A percentile compares a stretch with the other conserved stretches of the same genome.
phyloP scores from a whole-genome alignment of 1,140 invertebrate species.

The Trichogramma pretiosum region DNA sequence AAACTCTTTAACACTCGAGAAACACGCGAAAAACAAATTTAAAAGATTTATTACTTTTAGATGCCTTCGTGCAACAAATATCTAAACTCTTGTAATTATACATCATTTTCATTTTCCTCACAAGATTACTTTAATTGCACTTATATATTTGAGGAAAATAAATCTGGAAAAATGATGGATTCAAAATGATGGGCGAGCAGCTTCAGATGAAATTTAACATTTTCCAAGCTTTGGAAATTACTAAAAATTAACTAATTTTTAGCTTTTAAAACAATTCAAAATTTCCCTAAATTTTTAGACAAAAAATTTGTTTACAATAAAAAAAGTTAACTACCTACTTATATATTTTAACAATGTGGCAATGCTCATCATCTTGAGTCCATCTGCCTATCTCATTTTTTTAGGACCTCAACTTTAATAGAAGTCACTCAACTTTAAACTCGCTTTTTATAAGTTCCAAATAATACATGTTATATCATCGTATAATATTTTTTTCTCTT shows the following conservation, averaged over 20 bases:
- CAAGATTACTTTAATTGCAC: slow-evolving; percentile 44
- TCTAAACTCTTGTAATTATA: background rate
- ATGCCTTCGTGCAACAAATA: slow-evolving; percentile 6
- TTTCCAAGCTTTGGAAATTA: no score
- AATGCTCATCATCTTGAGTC: slow-evolving; percentile 41
- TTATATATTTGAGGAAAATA: slow-evolving; percentile 41
- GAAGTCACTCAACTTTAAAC: slow-evolving; percentile 20
- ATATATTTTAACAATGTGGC: no score
- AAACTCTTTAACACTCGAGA: slow-evolving; percentile 42
- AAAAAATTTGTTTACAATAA: no score
- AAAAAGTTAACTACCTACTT: no score
- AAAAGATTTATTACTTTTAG: slow-evolving; percentile 30
- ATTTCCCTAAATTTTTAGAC: no score
- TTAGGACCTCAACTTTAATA: slow-evolving; percentile 31
- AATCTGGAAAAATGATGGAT: slow-evolving; percentile 38
- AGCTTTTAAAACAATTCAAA: no score
- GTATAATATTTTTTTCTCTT: slow-evolving; percentile 18
- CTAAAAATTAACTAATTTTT: slow-evolving; percentile 17
- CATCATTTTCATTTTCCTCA: background rate
- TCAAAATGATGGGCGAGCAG: slow-evolving; percentile 40
- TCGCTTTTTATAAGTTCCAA: no score
- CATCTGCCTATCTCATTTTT: slow-evolving; percentile 33
- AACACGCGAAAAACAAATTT: slow-evolving; percentile 34
- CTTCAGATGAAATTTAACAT: slow-evolving; percentile 31
- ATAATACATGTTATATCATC: no score